A percentile compares a stretch with the other conserved stretches of the same genome.
These are phyloP conservation scores for Trematomus loennbergii DNA, from an alignment of 2,113 vertebrate genomes.

Conservation along the genomic window DNA sequence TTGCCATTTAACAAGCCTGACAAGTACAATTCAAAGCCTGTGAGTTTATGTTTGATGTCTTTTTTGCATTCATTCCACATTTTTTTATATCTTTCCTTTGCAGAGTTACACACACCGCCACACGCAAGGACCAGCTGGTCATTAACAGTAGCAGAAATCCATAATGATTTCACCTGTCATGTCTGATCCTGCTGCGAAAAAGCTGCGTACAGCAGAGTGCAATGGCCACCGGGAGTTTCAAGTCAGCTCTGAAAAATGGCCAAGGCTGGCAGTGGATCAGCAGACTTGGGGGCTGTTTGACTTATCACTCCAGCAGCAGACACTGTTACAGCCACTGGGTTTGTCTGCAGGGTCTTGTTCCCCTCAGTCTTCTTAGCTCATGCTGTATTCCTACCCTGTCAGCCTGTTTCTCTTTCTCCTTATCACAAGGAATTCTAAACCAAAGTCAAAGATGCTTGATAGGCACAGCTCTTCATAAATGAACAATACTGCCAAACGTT, in stretches of 20 bases:
- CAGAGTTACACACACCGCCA: conserved; percentile 33
- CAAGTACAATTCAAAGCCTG: neutral
- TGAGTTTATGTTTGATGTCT: neutral
- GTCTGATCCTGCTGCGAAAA: conserved; percentile 46
- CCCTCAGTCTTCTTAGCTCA: conserved; percentile 26
- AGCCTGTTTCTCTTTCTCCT: conserved; percentile 26
- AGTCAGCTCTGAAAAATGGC: conserved; percentile 81
- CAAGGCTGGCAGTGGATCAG: conserved; percentile 74
- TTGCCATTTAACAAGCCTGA: conserved; percentile 1
- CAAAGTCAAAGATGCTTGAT: conserved; percentile 29
- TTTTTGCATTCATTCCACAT: conserved; percentile 35
- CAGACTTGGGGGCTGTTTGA: conserved; percentile 70
- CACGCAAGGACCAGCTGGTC: conserved; percentile 49
- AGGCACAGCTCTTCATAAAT: conserved; percentile 22
- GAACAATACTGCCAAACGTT: conserved; percentile 32
- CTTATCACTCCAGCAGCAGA: conserved; percentile 77
- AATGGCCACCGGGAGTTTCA: conserved; percentile 71
- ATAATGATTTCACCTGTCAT: conserved; percentile 76
- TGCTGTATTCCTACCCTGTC: conserved; percentile 30
- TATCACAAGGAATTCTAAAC: conserved; percentile 30
- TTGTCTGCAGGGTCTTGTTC: conserved; percentile 62
- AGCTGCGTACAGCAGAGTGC: conserved; percentile 58
- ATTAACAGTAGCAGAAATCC: conserved; percentile 52
- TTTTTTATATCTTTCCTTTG: conserved; percentile 42
- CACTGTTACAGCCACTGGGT: conserved; percentile 75